These are phyloP conservation scores for Lytechinus variegatus DNA, from an alignment of 35 echinoderm and acorn worm species.

Conservation along the genomic window DNA sequence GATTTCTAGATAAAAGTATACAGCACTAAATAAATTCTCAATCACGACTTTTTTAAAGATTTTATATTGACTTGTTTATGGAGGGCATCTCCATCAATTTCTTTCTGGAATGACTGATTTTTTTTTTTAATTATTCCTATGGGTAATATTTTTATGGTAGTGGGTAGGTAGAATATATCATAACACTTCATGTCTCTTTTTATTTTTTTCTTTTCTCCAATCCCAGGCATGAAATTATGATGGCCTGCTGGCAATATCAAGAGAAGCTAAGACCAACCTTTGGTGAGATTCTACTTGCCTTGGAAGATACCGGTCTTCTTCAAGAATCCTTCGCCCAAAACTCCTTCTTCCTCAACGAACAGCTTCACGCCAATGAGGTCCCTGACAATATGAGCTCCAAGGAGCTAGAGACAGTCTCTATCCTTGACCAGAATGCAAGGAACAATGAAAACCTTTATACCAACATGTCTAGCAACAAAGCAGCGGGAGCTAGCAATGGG, in stretches of 20 bases:
- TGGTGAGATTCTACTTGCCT: conserved; percentile 67
- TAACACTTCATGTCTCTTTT: background rate
- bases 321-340: conserved; percentile 60
- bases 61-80: background rate
- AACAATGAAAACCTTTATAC: conserved; percentile 64
- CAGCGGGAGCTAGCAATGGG: conserved; percentile 3
- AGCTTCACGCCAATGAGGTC: conserved; percentile 31
- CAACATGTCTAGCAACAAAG: conserved; percentile 8
- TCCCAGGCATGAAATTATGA: conserved; percentile 84
- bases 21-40: background rate
- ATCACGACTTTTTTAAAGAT: background rate
- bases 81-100: background rate
- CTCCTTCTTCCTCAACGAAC: conserved; percentile 84
- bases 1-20: too few relatives aligned
- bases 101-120: background rate
- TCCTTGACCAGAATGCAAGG: conserved; percentile 51
- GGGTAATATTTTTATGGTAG: too few relatives aligned
- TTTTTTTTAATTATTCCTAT: background rate
- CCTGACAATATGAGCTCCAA: conserved; percentile 44
- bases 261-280: conserved; percentile 91
- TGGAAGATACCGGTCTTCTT: conserved; percentile 69
- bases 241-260: conserved; percentile 90
- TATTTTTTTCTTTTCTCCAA: background rate
- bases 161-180: too few relatives aligned
- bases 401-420: conserved; percentile 76